These are phyloP conservation scores for Anniella stebbinsi DNA, from an alignment of 2,797 vertebrate species.

Conservation along the genomic window DNA sequence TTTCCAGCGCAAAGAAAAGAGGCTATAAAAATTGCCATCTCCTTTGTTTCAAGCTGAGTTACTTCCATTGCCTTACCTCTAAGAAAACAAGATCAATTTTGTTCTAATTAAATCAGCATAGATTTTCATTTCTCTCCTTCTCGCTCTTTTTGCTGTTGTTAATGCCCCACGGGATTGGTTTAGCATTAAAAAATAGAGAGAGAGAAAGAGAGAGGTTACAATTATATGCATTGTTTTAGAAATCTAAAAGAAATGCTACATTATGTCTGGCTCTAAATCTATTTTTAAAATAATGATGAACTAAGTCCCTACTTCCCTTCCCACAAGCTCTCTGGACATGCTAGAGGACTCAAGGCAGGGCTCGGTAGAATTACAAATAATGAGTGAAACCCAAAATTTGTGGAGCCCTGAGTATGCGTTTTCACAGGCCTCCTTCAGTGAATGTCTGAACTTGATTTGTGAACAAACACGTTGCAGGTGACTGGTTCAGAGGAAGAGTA, in stretches of 20 bases:
- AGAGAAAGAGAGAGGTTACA: not conserved
- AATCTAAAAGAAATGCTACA: not conserved
- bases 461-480: not conserved
- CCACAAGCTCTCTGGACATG: not conserved
- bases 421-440: not conserved
- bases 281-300: not conserved
- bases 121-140: constrained; percentile 43
- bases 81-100: constrained; percentile 61
- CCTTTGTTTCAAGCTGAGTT: constrained; percentile 55
- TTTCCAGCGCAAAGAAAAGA: constrained; percentile 39
- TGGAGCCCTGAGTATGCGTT: not conserved
- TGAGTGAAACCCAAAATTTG: no score
- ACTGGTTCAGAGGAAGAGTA: not conserved
- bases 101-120: constrained; percentile 44
- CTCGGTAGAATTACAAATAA: not conserved
- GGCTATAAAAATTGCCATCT: constrained; percentile 47
- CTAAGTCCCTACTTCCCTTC: no score
- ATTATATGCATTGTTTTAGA: not conserved
- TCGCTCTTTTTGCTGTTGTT: not conserved
- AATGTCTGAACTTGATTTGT: not conserved
- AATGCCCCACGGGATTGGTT: constrained; percentile 26
- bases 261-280: not conserved
- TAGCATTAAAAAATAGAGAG: constrained; percentile 25
- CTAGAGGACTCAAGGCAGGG: not conserved
- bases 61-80: constrained; percentile 33